Evolutionary conservation across 2,797 vertebrate genomes (phyloP), one percentile per base, ranked within the genome.

Genomic region (Dicrostonyx torquatus): DNA sequence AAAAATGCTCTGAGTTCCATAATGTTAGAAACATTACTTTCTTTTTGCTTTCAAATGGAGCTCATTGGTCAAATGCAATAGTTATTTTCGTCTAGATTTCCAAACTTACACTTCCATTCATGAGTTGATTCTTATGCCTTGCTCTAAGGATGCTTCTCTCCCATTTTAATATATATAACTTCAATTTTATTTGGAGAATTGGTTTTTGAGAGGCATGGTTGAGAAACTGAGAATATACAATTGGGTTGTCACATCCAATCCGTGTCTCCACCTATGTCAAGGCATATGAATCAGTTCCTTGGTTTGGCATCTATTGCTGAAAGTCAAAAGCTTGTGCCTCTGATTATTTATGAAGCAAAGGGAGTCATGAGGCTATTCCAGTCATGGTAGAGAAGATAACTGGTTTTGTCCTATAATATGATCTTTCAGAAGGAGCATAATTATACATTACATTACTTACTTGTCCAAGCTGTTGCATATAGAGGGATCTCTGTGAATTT

Each of bases 401-500:
- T 96, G 86, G 64, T 64, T 94, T 96, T 37, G 53, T 80, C 53
- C 73, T 95, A 3, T 95, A 93, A 97, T 97, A 95, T 93, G 77
- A 55, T 87, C 70, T 95, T 96, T 96, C 87, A 93, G 68, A 91
- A 95, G 68, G 45, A 75, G 64, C 58, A 64, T 96, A 95, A 97
- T 95, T 96, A 94, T 18, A 86, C 68, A 85, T 91, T 93, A 70
- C 40, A 90, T 88, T 93, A 80, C 34, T 76, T 73, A 88, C 14
- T 94, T 97, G 85, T 93, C 66, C n/a, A 97, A 73, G 73, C 80
- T 91, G 78, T 91, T 96, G 72, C 17, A 93, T 53, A 97, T 77
- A 94, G 87, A 93, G 72, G 85, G 31, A 84, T 87, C 77, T 97
- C 72, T 93, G 88, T 93, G 90, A 96, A 95, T 97, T 95, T 96